These are phyloP conservation scores for Pyralis farinalis DNA, from an alignment of 2,888 invertebrate genomes.

Conservation along the genomic window DNA sequence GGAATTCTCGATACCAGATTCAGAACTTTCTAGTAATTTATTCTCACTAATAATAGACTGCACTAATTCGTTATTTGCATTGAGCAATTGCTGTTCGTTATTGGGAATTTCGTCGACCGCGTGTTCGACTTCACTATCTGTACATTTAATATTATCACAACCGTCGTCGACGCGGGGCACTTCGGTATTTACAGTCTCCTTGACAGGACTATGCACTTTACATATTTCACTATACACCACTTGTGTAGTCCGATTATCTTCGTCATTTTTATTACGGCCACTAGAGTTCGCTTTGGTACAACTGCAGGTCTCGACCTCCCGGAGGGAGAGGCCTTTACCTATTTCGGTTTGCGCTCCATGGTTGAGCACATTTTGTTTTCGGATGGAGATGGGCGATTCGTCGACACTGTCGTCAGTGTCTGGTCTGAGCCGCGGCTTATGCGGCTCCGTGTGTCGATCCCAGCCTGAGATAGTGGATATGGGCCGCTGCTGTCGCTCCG, in stretches of 20 bases:
- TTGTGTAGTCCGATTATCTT: conserved; percentile 44
- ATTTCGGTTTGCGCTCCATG: conserved; percentile 74
- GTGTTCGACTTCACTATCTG: conserved; percentile 47
- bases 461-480: conserved; percentile 98
- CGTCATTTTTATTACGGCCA: no score
- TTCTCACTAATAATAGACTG: conserved; percentile 54
- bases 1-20: conserved; percentile 59
- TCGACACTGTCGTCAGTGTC: conserved; percentile 93
- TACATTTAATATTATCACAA: conserved; percentile 60
- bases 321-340: conserved; percentile 61
- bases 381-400: no score
- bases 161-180: conserved; percentile 42
- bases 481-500: conserved; percentile 94
- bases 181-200: conserved; percentile 42
- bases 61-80: conserved; percentile 45
- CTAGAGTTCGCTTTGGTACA: conserved; percentile 35
- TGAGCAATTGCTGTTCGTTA: conserved; percentile 32
- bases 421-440: conserved; percentile 85
- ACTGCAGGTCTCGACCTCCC: conserved; percentile 66
- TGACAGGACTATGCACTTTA: conserved; percentile 80
- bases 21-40: conserved; percentile 57
- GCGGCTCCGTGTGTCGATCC: conserved; percentile 78
- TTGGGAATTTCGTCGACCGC: conserved; percentile 45
- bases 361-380: no score
- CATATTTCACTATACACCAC: conserved; percentile 83